Percentiles rank a stretch among this genome's conserved stretches.
These are phyloP conservation scores for Phania funesta DNA, from an alignment of 2,888 invertebrate species.

Conservation along the genomic window DNA sequence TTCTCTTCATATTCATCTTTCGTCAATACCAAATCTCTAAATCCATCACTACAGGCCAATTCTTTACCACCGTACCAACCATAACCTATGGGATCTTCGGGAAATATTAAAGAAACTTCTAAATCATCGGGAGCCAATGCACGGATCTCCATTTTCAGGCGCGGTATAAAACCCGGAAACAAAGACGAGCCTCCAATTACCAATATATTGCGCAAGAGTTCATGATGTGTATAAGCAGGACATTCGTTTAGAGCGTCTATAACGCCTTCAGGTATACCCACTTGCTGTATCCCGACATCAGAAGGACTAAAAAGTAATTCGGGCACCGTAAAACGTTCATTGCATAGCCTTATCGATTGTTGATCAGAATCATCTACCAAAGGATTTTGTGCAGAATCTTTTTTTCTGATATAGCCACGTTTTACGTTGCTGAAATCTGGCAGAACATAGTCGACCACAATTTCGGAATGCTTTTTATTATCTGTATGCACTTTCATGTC, in stretches of 20 bases:
- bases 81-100: conserved; percentile 88
- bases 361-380: conserved; percentile 80
- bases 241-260: conserved; percentile 88
- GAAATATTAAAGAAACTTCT: conserved; percentile 86
- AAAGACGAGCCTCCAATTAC: conserved; percentile 90
- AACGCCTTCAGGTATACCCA: conserved; percentile 96
- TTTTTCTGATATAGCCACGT: conserved; percentile 84
- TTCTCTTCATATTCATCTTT: conserved; percentile 94
- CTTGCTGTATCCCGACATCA: conserved; percentile 93
- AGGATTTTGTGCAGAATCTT: conserved; percentile 66
- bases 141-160: conserved; percentile 89
- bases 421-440: conserved; percentile 96
- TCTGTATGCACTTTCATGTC: conserved; percentile 88
- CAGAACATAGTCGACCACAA: conserved; percentile 94
- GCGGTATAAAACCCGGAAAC: conserved; percentile 91
- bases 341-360: conserved; percentile 92
- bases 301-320: conserved; percentile 97
- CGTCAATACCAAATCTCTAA: conserved; percentile 87
- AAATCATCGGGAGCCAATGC: conserved; percentile 88
- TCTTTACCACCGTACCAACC: conserved; percentile 94
- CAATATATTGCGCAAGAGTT: conserved; percentile 90
- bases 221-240: conserved; percentile 87
- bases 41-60: conserved; percentile 87
- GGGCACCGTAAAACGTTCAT: conserved; percentile 96
- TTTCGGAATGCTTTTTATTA: conserved; percentile 84